Evolutionary conservation across 2,113 vertebrate species (phyloP).

Genomic region (Neomonachus schauinslandi): DNA sequence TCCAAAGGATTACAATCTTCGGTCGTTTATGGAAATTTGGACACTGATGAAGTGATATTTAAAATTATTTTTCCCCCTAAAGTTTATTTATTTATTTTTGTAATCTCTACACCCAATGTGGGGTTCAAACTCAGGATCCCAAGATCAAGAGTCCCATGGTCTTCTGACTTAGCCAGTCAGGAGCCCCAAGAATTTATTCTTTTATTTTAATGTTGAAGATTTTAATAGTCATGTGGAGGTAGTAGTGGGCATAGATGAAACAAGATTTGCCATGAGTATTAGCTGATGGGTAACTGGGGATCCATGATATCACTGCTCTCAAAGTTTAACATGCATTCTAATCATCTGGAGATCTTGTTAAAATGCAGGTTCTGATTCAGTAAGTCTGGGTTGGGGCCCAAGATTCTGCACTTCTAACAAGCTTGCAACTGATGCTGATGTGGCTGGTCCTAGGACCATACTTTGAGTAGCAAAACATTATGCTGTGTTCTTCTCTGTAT

Average conservation of each 20-base stretch:
- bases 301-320: not conserved
- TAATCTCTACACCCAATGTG: not conserved
- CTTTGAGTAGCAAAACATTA: constrained; percentile 2
- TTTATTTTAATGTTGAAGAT: not conserved
- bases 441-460: not conserved
- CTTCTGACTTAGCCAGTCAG: not conserved
- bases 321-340: constrained; percentile 1
- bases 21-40: not conserved
- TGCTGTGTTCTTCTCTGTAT: not conserved
- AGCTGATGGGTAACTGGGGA: not conserved
- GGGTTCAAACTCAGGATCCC: not conserved
- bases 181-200: not conserved
- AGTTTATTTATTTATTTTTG: not conserved
- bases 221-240: not conserved
- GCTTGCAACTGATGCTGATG: not conserved
- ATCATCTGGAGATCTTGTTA: constrained; percentile 28
- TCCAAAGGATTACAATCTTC: not conserved
- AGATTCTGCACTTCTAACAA: constrained; percentile 31
- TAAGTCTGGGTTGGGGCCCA: not conserved
- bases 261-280: not conserved
- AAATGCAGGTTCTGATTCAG: constrained; percentile 43
- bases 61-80: not conserved
- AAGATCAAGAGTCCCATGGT: not conserved
- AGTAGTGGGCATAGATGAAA: not conserved
- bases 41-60: not conserved